These are phyloP conservation scores for Haemorhous mexicanus DNA, from an alignment of 2,113 vertebrate genomes.

Conservation along the genomic window DNA sequence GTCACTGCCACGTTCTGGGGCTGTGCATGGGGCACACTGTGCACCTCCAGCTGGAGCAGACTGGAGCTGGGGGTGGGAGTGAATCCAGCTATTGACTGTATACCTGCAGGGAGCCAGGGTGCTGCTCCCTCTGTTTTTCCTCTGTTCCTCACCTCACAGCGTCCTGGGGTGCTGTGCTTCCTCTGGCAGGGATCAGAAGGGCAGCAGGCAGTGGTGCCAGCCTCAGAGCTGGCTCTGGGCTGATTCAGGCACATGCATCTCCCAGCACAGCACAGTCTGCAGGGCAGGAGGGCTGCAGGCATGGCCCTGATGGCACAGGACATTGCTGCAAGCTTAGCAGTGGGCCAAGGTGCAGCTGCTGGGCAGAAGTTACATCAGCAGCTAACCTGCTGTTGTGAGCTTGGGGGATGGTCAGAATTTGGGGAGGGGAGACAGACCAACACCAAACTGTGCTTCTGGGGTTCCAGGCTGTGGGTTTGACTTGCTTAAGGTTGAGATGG, in stretches of 20 bases:
- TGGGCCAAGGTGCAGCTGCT: neutral
- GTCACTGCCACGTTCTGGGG: neutral
- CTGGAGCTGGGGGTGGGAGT: neutral
- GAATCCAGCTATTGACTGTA: neutral
- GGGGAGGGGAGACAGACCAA: neutral
- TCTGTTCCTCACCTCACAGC: neutral
- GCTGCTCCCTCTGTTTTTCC: neutral
- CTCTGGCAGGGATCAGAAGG: neutral
- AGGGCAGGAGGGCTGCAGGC: constrained; percentile 3
- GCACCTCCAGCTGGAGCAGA: neutral
- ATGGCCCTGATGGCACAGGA: constrained; percentile 8
- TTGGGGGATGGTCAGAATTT: neutral
- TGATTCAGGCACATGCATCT: neutral
- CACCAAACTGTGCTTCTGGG: rapidly evolving
- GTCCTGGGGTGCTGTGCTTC: neutral
- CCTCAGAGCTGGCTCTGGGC: neutral
- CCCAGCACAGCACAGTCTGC: neutral
- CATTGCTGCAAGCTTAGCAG: neutral
- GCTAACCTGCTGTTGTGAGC: neutral
- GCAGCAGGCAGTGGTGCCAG: neutral
- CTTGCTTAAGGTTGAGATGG: neutral
- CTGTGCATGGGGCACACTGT: neutral
- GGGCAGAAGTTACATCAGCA: neutral
- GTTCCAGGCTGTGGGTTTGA: neutral
- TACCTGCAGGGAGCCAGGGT: neutral